A percentile compares a stretch with the other conserved stretches of the same genome.
phyloP scores from a whole-genome alignment of 2,113 vertebrate genomes.

The Tiliqua scincoides region DNA sequence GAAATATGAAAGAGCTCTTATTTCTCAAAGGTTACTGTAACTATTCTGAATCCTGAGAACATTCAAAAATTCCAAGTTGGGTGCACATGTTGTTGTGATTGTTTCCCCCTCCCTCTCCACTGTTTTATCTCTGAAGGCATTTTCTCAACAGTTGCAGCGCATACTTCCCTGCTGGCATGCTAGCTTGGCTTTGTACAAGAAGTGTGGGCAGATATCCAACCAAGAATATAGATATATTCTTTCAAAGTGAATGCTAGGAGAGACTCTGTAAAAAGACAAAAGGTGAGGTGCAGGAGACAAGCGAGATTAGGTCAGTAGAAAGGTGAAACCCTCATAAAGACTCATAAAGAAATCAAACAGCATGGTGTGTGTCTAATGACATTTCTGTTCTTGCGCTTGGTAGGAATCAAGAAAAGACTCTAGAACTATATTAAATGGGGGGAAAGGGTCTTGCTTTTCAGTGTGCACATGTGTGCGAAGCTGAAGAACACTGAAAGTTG shows the following conservation, averaged over 20 bases:
- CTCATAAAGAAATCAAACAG: conserved; percentile 59
- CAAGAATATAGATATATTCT: conserved; percentile 40
- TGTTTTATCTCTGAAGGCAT: conserved; percentile 49
- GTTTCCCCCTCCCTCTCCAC: background rate
- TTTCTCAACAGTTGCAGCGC: conserved; percentile 11
- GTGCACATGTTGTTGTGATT: background rate
- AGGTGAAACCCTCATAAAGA: conserved; percentile 62
- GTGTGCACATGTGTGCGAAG: background rate
- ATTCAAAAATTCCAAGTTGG: background rate
- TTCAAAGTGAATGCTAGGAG: conserved; percentile 57
- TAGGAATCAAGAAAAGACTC: conserved; percentile 16
- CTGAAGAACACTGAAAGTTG: conserved; percentile 28
- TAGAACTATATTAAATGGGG: conserved; percentile 40
- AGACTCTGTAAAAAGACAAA: conserved; percentile 43
- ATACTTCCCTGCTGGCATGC: conserved; percentile 22
- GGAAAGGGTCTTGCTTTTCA: background rate
- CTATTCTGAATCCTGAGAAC: no score
- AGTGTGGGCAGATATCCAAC: conserved; percentile 48
- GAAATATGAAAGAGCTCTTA: background rate
- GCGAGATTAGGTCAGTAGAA: conserved; percentile 37
- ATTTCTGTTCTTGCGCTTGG: background rate
- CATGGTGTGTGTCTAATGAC: conserved; percentile 25
- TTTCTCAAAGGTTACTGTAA: background rate
- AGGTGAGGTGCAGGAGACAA: conserved; percentile 29
- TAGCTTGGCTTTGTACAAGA: conserved; percentile 30